A percentile compares a stretch with the other conserved stretches of the same genome.
Conservation (phyloP, 2,797 vertebrate species). For the Salarias fasciatus region DNA sequence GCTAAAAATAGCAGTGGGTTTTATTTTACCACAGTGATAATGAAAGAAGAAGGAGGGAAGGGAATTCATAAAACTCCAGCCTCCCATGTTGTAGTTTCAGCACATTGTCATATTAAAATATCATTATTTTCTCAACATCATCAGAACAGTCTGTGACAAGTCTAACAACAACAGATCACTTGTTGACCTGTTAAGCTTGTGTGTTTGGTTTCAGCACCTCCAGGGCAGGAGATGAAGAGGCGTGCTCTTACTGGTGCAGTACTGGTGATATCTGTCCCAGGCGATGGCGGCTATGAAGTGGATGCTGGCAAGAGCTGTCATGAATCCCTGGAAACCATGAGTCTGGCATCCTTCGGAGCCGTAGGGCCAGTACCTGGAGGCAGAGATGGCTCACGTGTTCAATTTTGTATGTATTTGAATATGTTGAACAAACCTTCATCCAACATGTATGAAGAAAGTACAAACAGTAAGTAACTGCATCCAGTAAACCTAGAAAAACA, state of each 20-base stretch:
- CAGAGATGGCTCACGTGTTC: background rate
- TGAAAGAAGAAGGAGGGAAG: background rate
- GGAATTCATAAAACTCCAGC: background rate
- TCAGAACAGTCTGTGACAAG: background rate
- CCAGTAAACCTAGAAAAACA: background rate
- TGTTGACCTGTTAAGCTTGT: constrained; percentile 21
- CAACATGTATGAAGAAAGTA: no score
- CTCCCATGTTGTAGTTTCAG: background rate
- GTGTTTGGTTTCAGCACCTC: background rate
- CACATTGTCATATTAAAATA: background rate
- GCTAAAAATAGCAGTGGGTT: constrained; percentile 1
- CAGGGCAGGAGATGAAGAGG: background rate
- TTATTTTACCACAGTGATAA: constrained; percentile 5
- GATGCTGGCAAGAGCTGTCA: constrained; percentile 91
- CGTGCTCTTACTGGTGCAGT: constrained; percentile 88
- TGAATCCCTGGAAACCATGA: constrained; percentile 95
- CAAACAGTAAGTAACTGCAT: no score
- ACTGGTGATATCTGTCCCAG: constrained; percentile 95
- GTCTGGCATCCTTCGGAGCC: constrained; percentile 92
- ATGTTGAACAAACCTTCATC: no score
- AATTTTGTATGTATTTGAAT: no score
- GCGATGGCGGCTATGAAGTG: constrained; percentile 90
- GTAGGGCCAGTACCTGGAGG: constrained; percentile 93
- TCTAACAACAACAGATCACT: constrained; percentile 12
- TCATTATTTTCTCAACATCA: background rate